Conservation (phyloP, 2,113 vertebrate genomes). For the Pterocles gutturalis region DNA sequence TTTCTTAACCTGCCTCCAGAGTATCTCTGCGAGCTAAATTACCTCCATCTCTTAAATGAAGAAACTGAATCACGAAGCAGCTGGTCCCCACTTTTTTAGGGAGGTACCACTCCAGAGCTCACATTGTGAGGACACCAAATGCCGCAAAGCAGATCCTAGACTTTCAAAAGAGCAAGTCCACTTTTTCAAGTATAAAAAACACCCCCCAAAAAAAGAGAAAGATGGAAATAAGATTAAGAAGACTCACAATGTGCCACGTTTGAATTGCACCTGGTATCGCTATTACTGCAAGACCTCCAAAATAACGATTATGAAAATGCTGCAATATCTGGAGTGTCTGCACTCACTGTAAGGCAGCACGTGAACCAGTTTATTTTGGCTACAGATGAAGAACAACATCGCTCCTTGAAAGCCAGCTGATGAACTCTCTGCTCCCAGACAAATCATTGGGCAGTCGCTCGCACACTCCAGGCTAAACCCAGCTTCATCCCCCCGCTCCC, state of each 20-base stretch:
- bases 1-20: neutral
- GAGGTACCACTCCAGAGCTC: neutral
- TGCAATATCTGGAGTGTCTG: neutral
- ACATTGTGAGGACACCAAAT: neutral
- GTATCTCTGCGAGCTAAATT: neutral
- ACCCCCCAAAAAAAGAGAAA: neutral
- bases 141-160: neutral
- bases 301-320: neutral
- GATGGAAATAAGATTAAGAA: neutral
- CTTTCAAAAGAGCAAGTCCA: accelerated
- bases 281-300: neutral
- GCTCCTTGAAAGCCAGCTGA: neutral
- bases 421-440: neutral
- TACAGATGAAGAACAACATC: neutral
- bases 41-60: accelerated
- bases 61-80: neutral
- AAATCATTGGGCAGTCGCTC: neutral
- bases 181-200: neutral
- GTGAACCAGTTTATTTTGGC: neutral
- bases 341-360: accelerated
- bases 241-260: accelerated
- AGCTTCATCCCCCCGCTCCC: neutral
- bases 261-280: neutral
- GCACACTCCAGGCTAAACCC: accelerated
- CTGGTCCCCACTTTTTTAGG: neutral